Evolutionary conservation across 2,888 invertebrate genomes (phyloP).

Genomic region (Odontocolon sp.): DNA sequence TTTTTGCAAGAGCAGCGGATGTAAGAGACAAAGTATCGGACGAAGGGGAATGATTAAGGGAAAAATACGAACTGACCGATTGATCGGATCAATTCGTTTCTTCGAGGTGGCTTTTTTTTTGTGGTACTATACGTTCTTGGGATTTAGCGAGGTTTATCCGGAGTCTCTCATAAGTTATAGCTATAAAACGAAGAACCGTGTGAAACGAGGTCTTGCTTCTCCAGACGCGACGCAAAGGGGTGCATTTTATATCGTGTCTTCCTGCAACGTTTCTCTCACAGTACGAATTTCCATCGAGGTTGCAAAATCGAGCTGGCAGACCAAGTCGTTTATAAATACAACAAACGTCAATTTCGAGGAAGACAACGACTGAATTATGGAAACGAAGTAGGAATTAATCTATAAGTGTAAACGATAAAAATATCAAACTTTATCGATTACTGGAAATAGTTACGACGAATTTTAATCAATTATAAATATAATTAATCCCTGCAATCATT

Average conservation of each 20-base stretch:
- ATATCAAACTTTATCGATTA: no score
- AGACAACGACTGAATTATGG: no score
- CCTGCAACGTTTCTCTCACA: not conserved
- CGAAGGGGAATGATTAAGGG: not conserved
- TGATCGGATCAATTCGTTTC: not conserved
- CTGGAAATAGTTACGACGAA: no score
- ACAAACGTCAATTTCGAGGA: not conserved
- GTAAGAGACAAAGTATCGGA: not conserved
- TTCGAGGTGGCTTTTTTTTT: not conserved
- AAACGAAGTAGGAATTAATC: no score
- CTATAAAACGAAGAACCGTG: slow-evolving; percentile 16
- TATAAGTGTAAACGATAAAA: no score
- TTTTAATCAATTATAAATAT: no score
- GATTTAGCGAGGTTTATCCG: not conserved
- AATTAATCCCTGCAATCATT: no score
- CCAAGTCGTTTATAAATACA: slow-evolving; percentile 1
- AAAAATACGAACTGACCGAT: not conserved
- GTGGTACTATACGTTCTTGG: not conserved
- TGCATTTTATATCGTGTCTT: slow-evolving; percentile 63
- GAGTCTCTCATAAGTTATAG: not conserved
- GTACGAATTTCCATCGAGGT: not conserved
- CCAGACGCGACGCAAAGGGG: slow-evolving; percentile 52
- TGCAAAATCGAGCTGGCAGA: not conserved
- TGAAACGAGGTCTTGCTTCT: slow-evolving; percentile 5
- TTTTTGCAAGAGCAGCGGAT: not conserved